Percentiles rank a stretch among this genome's conserved stretches.
Evolutionary conservation across 2,888 invertebrate genomes (phyloP).

Genomic region (Odontothrips loti): DNA sequence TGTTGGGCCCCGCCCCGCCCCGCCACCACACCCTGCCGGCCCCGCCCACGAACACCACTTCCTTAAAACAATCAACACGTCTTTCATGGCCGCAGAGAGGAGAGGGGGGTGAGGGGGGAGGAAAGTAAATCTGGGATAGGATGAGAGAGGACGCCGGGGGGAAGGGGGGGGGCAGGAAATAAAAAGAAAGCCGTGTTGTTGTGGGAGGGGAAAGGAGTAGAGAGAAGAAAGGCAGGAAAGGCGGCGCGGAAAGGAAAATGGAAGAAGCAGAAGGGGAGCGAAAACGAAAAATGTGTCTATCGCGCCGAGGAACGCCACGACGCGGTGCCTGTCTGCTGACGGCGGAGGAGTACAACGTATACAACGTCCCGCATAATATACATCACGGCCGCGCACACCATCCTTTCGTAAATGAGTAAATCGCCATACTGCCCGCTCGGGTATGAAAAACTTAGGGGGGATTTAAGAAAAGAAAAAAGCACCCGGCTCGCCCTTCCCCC

Average conservation of each 20-base stretch:
- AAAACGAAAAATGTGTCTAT: conserved; percentile 4
- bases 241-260: conserved; percentile 20
- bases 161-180: conserved; percentile 23
- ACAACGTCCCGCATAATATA: conserved; percentile 21
- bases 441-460: neutral
- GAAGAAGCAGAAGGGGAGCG: conserved; percentile 21
- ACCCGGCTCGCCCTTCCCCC: too few relatives aligned
- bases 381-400: conserved; percentile 28
- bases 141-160: neutral
- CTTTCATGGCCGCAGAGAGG: neutral
- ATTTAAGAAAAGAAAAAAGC: neutral
- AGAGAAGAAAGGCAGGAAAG: conserved; percentile 5
- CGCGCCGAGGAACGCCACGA: neutral
- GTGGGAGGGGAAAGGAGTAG: neutral
- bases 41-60: conserved; percentile 12
- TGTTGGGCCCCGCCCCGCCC: neutral
- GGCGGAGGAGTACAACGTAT: too few relatives aligned
- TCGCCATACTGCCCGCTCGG: too few relatives aligned
- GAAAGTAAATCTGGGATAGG: neutral
- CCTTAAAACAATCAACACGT: conserved; percentile 25
- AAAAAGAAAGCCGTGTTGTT: too few relatives aligned
- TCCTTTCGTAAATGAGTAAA: neutral
- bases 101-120: neutral
- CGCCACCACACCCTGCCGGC: neutral
- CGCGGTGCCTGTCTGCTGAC: conserved; percentile 12